These are phyloP conservation scores for Nomada goodeniana DNA, from an alignment of 2,888 invertebrate species.

Conservation along the genomic window DNA sequence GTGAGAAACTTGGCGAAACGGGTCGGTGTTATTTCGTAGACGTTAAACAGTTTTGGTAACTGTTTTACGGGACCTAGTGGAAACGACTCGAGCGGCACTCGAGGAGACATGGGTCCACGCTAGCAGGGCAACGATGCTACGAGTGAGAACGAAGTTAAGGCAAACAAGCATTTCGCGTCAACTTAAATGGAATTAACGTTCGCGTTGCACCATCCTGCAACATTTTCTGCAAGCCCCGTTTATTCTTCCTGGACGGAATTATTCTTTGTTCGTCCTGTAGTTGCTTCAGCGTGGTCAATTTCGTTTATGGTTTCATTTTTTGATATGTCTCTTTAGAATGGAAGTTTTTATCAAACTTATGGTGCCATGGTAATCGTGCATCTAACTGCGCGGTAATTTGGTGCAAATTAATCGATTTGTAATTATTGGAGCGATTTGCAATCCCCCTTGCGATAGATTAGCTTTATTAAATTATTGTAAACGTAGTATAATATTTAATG, in stretches of 20 bases:
- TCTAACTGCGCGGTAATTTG: no score
- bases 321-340: no score
- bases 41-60: conserved; percentile 32
- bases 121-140: neutral
- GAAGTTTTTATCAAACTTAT: no score
- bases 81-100: neutral
- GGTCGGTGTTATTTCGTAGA: conserved; percentile 7
- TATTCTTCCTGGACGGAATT: neutral
- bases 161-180: conserved; percentile 13
- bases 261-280: neutral
- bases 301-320: neutral
- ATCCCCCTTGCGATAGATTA: no score
- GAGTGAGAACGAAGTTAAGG: conserved; percentile 5
- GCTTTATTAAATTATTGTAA: no score
- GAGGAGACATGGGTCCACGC: no score
- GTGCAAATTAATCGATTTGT: no score
- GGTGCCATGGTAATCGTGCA: no score
- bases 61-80: conserved; percentile 21
- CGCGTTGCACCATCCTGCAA: neutral
- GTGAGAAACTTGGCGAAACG: neutral
- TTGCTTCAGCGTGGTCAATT: neutral
- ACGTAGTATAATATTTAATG: no score
- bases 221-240: neutral
- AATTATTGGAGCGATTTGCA: no score
- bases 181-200: neutral